Evolutionary conservation across 2,888 invertebrate genomes (phyloP), one percentile per base, ranked within the genome.

Genomic region (Diarsia rubi): DNA sequence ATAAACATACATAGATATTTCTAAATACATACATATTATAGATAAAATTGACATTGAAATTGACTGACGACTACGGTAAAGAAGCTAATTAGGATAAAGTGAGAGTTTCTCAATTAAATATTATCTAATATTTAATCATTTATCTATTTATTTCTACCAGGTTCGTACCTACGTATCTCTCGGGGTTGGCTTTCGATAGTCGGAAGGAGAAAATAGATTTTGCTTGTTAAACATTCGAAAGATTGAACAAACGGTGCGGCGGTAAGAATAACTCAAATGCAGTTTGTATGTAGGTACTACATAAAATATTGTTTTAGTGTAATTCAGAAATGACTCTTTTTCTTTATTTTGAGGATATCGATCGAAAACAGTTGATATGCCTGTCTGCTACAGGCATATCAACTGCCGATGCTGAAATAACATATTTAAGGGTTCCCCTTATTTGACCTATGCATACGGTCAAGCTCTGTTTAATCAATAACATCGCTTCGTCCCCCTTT

Each of bases 201-300:
- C 12, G 24, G 12, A 16, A 21, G 16, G 6, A 37, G 72, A 45
- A 54, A 24, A 16, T 19, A 45, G 12, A 57, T 47, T 37, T 19
- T 21, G n/a, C 24, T 19, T 73, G 37, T 73, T 73, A 47, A n/a
- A 59, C 1, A 42, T 59, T 47, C 27, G 57, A 16, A 19, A 57
- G 27, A 57, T 9, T 57, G 57, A 57, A 57, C 19, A 59, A 1
- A 59, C 0, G n/a, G n/a, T 19, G 57, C 57, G 19, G 27, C 59
- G 19, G 27, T 19, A 31, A 59, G 9, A 57, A 19, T 57, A 3
- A 31, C 0, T 59, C 57, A 19, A 27, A 57, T 57, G 16, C 57
- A 11, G 27, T 19, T 57, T 27, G 24, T 16, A 2, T 21, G 14
- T 16, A 2, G 8, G 14, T 24, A 54, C 12, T 24, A 24, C 54